Percentiles rank a stretch among this genome's conserved stretches.
phyloP scores from a whole-genome alignment of 2,888 invertebrate species.

The Phytoseiulus persimilis region DNA sequence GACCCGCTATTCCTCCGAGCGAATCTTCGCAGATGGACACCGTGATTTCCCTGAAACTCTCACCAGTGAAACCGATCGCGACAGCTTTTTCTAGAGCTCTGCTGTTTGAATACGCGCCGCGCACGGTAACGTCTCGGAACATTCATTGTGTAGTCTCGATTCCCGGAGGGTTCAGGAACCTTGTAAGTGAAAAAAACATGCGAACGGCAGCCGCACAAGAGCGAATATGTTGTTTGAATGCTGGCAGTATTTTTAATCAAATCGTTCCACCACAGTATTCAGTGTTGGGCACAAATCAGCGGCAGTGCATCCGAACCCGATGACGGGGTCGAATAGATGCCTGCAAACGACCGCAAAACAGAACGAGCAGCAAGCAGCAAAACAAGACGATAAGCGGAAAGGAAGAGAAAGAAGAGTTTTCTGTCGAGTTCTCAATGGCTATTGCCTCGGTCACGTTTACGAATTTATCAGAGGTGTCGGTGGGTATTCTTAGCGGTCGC shows the following conservation, averaged over 20 bases:
- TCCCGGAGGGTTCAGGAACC: not conserved
- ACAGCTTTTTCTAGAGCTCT: not conserved
- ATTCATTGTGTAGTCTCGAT: too few relatives aligned
- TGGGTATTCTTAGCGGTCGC: not conserved
- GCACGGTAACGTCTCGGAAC: too few relatives aligned
- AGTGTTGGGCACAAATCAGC: not conserved
- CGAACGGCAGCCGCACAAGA: not conserved
- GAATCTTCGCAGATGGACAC: too few relatives aligned
- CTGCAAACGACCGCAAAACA: not conserved
- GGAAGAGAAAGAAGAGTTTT: not conserved
- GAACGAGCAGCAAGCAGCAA: not conserved
- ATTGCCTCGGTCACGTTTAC: constrained; percentile 26
- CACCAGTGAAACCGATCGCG: not conserved
- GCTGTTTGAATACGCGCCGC: too few relatives aligned
- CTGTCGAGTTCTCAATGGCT: not conserved
- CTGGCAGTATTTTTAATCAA: not conserved
- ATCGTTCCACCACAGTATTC: not conserved
- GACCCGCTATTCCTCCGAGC: too few relatives aligned
- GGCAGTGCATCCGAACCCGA: not conserved
- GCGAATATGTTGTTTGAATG: not conserved
- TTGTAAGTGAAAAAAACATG: not conserved
- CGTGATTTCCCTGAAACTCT: not conserved
- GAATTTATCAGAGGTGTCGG: constrained; percentile 30
- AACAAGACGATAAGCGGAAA: not conserved
- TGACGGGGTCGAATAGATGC: not conserved